Evolutionary conservation across 2,113 vertebrate species (phyloP), one percentile per base, ranked within the genome.

Genomic region (Sialia sialis): DNA sequence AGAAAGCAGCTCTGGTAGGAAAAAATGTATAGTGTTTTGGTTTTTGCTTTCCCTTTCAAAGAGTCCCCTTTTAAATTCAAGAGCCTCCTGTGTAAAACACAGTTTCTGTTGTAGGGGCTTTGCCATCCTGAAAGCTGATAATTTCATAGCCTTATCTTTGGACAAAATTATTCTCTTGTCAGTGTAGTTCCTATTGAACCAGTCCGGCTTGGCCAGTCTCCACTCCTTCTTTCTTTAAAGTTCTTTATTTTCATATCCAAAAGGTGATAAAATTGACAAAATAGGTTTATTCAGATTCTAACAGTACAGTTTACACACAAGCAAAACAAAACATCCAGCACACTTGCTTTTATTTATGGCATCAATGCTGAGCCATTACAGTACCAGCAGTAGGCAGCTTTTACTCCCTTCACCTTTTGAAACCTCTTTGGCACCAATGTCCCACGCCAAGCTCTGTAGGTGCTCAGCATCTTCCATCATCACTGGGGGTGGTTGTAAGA

Each of bases 191-290:
- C 92, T 72, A 87, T 52, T 69, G 73, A 75, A 96, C 60, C 76
- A 92, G 91, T 95, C 97, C 97, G 95, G 85, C 85, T 93, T 95
- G 91, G 93, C 30, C 74, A 20, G 11, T 74, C 56, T 81, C 82
- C 19, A 55, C 34, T 74, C 82, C 90, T 91, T 91, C 94, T 94
- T 97, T 93, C 78, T 94, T 97, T 88, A 92, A 90, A 88, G 73
- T 95, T 70, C 23, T 84, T 32, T 87, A 85, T 86, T 81, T 92
- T 69, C 49, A 76, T 86, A 90, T 74, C 15, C 15, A 75, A 84
- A 81, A 89, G 48, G 49, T 66, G 92, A 75, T 85, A 85, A 84
- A 67, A 67, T 74, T 70, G 72, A 80, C 63, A 88, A 52, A 82
- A 48, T 25, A 80, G 26, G 39, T 89, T 95, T 93, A 92, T 69